Evolutionary conservation across 2,797 vertebrate genomes (phyloP).

Genomic region (Melanotaenia nigrans): DNA sequence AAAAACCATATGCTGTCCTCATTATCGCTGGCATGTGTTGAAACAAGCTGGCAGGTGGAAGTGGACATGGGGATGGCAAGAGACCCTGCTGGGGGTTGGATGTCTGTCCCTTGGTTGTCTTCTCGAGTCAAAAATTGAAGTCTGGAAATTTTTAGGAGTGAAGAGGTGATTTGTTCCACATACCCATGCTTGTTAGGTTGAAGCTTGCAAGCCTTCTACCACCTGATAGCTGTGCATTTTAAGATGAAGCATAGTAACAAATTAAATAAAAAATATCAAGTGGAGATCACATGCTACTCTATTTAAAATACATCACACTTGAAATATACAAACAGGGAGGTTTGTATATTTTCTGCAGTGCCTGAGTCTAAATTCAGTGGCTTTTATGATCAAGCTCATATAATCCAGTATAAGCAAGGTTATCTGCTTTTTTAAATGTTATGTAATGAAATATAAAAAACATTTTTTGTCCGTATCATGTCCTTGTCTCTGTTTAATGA

Average conservation of each 20-base stretch:
- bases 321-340: not conserved
- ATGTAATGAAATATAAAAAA: conserved; percentile 63
- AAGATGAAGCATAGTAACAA: conserved; percentile 8
- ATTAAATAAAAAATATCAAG: conserved; percentile 4
- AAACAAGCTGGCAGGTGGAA: conserved; percentile 67
- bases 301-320: conserved; percentile 11
- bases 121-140: conserved; percentile 59
- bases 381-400: conserved; percentile 23
- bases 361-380: conserved; percentile 15
- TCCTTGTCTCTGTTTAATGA: conserved; percentile 75
- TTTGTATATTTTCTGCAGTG: not conserved
- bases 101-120: conserved; percentile 60
- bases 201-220: conserved; percentile 5
- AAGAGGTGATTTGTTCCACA: conserved; percentile 27
- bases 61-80: conserved; percentile 59
- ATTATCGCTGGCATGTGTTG: conserved; percentile 70
- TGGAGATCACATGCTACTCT: not conserved
- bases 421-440: conserved; percentile 45
- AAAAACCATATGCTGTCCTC: conserved; percentile 65
- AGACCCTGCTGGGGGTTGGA: conserved; percentile 55
- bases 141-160: conserved; percentile 22
- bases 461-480: conserved; percentile 50
- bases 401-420: conserved; percentile 8
- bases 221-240: conserved; percentile 1
- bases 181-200: conserved; percentile 28